Evolutionary conservation across 2,888 invertebrate species (phyloP).

Genomic region (Sabellastarte sp.): DNA sequence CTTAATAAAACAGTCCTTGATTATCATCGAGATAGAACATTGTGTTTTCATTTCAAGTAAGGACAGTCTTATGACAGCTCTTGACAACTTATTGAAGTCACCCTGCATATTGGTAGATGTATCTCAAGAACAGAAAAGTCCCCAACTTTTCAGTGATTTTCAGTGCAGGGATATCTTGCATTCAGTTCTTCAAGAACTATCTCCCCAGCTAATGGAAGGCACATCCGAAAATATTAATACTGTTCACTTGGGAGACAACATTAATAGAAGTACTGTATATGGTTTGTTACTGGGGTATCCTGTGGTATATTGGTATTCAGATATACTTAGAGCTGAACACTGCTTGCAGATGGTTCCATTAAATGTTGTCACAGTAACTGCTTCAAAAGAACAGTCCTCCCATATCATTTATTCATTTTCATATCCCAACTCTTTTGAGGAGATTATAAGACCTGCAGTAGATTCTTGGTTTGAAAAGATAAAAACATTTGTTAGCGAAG

Average conservation of each 20-base stretch:
- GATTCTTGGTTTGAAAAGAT: neutral
- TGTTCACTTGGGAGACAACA: neutral
- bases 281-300: slow-evolving; percentile 2
- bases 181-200: neutral
- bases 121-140: no score
- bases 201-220: neutral
- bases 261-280: neutral
- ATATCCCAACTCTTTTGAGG: neutral
- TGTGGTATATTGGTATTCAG: neutral
- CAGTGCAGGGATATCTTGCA: neutral
- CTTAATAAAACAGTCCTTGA: neutral
- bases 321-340: neutral
- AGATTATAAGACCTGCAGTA: neutral
- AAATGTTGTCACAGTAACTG: neutral
- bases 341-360: neutral
- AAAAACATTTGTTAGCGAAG: no score
- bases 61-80: neutral
- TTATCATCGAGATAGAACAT: neutral
- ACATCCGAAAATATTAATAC: neutral
- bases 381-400: neutral
- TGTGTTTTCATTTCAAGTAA: neutral
- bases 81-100: neutral
- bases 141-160: neutral
- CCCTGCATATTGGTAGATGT: no score
- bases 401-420: neutral